A percentile compares a stretch with the other conserved stretches of the same genome.
Evolutionary conservation across 2,113 vertebrate species (phyloP).

Genomic region (Benitochromis conjunctus): DNA sequence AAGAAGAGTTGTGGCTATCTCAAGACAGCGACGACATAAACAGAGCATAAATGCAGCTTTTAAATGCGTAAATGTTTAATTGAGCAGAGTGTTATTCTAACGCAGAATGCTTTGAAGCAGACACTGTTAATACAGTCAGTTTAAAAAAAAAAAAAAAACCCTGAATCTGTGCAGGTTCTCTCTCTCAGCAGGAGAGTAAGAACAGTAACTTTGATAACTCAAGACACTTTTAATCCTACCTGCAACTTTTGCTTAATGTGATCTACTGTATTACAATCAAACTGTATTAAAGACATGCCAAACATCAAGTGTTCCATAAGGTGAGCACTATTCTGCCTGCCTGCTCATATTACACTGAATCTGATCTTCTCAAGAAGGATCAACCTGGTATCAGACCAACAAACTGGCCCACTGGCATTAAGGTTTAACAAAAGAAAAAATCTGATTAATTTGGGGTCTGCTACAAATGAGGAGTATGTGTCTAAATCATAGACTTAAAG

Average conservation of each 20-base stretch:
- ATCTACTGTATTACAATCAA: not conserved
- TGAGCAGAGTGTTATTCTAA: not conserved
- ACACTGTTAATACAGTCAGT: not conserved
- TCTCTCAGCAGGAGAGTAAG: not conserved
- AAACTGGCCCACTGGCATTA: not conserved
- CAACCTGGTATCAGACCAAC: not conserved
- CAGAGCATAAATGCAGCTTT: not conserved
- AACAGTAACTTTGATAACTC: not conserved
- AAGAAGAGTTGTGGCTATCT: not conserved
- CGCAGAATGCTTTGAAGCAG: not conserved
- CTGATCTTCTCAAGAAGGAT: not conserved
- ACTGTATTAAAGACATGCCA: not conserved
- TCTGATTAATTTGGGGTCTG: not conserved
- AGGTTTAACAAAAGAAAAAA: not conserved
- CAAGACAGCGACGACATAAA: not conserved
- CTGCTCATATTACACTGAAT: not conserved
- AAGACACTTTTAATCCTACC: not conserved
- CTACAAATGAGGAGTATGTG: not conserved
- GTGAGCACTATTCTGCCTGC: not conserved
- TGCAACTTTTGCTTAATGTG: not conserved
- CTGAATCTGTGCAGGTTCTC: not conserved
- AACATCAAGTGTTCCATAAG: not conserved
- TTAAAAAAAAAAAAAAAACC: accelerated
- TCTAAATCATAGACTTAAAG: not conserved
- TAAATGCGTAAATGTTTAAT: not conserved